A percentile compares a stretch with the other conserved stretches of the same genome.
Evolutionary conservation across 1,140 invertebrate species (phyloP).

Genomic region (Nasonia vitripennis): DNA sequence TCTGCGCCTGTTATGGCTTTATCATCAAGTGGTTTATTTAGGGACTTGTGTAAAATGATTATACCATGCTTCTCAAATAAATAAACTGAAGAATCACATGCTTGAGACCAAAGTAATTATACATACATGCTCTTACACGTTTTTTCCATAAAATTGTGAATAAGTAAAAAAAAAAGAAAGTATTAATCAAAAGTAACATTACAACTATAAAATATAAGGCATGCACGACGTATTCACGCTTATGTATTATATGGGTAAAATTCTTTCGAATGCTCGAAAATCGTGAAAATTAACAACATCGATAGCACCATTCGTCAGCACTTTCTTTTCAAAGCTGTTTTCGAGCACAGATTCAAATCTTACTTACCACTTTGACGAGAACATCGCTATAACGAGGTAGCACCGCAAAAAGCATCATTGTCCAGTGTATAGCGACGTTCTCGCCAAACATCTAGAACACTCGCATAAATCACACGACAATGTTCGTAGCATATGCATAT

Average conservation of each 20-base stretch:
- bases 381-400: conserved; percentile 6
- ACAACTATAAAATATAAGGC: conserved; percentile 46
- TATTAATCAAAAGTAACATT: conserved; percentile 54
- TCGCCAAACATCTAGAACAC: conserved; percentile 25
- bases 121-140: conserved; percentile 65
- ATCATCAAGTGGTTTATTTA: conserved; percentile 74
- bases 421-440: conserved; percentile 16
- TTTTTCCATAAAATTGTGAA: conserved; percentile 51
- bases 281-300: background rate
- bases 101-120: conserved; percentile 65
- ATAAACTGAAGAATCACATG: conserved; percentile 66
- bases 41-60: conserved; percentile 54
- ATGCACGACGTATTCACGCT: conserved; percentile 41
- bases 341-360: conserved; percentile 4
- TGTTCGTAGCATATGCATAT: background rate
- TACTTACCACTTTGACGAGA: conserved; percentile 21
- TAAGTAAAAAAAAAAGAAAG: conserved; percentile 55
- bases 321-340: background rate
- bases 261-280: conserved; percentile 30
- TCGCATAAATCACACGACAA: background rate
- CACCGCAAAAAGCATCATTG: background rate
- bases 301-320: conserved; percentile 31
- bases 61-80: conserved; percentile 69
- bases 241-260: conserved; percentile 25
- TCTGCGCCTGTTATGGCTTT: conserved; percentile 63